A percentile compares a stretch with the other conserved stretches of the same genome.
phyloP scores from a whole-genome alignment of 2,113 vertebrate species.

The Glaucidium brasilianum region DNA sequence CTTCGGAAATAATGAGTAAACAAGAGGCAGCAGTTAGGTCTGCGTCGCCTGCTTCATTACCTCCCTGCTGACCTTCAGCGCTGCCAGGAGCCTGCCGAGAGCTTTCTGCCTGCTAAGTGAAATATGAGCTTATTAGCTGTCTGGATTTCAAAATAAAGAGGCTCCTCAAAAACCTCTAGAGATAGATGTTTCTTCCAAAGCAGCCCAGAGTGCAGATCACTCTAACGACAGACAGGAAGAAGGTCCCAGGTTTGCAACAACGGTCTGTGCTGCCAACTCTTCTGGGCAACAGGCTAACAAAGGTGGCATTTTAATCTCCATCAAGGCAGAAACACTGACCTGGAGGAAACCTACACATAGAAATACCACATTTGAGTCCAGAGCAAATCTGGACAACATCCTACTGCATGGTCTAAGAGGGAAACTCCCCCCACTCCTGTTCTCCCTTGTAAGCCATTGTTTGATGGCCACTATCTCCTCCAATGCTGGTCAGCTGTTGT shows the following conservation, averaged over 20 bases:
- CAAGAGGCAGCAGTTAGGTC: neutral
- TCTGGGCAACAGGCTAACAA: neutral
- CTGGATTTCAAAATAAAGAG: neutral
- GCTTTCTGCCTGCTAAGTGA: slow-evolving; percentile 11
- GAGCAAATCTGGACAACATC: neutral
- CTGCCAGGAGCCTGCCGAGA: neutral
- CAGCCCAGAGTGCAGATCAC: neutral
- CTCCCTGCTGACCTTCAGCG: neutral
- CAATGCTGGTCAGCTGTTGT: neutral
- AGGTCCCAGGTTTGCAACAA: neutral
- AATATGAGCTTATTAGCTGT: neutral
- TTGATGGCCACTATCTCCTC: neutral
- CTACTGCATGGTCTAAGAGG: neutral
- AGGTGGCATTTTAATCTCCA: rapidly evolving
- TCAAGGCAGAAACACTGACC: neutral
- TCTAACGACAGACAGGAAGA: neutral
- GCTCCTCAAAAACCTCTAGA: neutral
- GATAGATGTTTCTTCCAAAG: neutral
- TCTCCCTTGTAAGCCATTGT: neutral
- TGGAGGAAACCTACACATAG: neutral
- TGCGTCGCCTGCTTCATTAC: rapidly evolving
- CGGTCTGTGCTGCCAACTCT: neutral
- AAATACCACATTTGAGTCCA: neutral
- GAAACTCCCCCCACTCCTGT: neutral
- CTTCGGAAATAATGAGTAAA: neutral